Evolutionary conservation across 2,888 invertebrate genomes (phyloP), one percentile per base, ranked within the genome.

Genomic region (Coleophora flavipennella): DNA sequence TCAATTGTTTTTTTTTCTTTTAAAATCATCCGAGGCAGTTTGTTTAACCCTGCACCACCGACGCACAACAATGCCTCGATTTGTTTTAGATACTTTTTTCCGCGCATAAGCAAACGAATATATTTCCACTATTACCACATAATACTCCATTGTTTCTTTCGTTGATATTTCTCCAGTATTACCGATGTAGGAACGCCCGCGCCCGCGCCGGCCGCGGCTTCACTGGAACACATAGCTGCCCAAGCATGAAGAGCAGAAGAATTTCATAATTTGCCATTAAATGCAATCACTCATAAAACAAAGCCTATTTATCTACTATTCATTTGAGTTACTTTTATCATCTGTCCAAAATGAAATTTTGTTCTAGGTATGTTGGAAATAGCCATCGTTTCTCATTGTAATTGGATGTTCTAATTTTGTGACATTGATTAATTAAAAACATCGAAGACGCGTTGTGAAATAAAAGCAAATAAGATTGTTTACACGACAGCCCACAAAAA

Each of bases 71-170:
- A 79, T 79, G 75, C 76, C 64, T 60, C 74, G 77, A 80, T 80
- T 81, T 81, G 80, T 78, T 81, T n/a, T 79, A 75, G 78, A 74
- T 78, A 72, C 71, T 81, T 83, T 80, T 77, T 83, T 79, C 71
- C 67, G 67, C 68, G 72, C 73, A 71, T 72, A 74, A 77, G 67
- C 67, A 74, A 77, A 76, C 67, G 78, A 75, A 83, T 83, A 79
- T 79, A 81, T 83, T 80, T 81, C 73, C 77, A 80, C 76, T 80
- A 83, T 83, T 83, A 81, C 79, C 83, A 83, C 83, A 83, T 83
- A 83, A 83, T 83, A 76, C 81, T 63, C 83, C 74, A 83, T 83
- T 83, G 83, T 83, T 83, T 81, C 74, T 63, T 70, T 70, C 69
- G 70, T 67, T 75, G 76, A 76, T 81, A 77, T 80, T 80, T 75